Base-by-base conservation (phyloP, 2,113 vertebrate genomes). In the Laterallus jamaicensis region DNA sequence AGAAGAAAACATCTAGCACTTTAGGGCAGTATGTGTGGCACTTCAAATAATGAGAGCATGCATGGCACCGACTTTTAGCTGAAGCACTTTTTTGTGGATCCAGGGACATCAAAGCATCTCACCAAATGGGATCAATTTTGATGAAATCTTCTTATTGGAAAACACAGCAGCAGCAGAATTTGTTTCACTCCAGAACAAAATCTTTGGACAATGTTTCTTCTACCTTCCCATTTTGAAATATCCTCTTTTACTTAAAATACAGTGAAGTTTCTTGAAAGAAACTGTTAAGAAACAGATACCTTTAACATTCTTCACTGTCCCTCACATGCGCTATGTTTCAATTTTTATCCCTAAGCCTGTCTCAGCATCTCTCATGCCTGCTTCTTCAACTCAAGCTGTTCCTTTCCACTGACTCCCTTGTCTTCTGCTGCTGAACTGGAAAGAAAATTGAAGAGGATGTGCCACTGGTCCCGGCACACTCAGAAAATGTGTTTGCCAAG, bases 121-220 rank as follows among this genome's bases (percentile, higher is more conserved):
- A 59, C 37, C 77, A 66, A 94, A 86, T 18, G 59, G 39, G 69
- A 95, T 92, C 73, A 42, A n/a, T 93, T 91, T 68, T 82, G 54
- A 76, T 85, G 49, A 80, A 90, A 79, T 76, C 28, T 70, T 85
- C 19, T 66, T 70, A 64, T 17, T 42, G 44, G n/a, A 54, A 91
- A 96, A 73, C 29, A 64, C 14, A 75, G 22, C 20, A 60, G 35
- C 56, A 84, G 58, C 42, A 60, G 64, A 64, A 76, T 40, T 54
- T 60, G 8, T 40, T 52, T 71, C 15, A 12, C 32, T 85, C 12
- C 39, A 40, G 40, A 35, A 64, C 29, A 71, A 71, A 92, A 58
- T 35, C 35, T 91, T 79, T 76, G 67, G 32, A 28, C 10, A 13
- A 15, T 32, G 42, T 66, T 93, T 81, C 37, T 84, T 59, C n/a